phyloP scores from a whole-genome alignment of 2,113 vertebrate species.

The Ia io region DNA sequence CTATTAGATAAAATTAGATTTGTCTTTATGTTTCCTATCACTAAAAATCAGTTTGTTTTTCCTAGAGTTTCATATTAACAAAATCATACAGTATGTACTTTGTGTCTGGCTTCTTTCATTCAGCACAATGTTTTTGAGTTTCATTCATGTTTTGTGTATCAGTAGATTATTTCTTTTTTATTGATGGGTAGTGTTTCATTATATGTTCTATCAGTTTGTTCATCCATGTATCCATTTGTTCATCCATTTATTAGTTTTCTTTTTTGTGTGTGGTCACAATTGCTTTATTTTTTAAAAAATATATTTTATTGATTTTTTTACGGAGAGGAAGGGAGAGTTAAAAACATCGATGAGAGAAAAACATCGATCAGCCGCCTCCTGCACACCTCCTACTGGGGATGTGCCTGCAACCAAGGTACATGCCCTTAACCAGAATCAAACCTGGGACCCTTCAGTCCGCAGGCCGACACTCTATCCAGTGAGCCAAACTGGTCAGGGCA shows the following conservation, averaged over 20 bases:
- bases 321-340: no score
- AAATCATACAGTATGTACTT: neutral
- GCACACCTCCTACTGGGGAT: no score
- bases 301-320: no score
- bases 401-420: no score
- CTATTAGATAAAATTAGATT: neutral
- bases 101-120: neutral
- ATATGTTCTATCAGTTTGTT: neutral
- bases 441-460: no score
- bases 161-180: neutral
- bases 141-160: neutral
- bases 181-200: neutral
- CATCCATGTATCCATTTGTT: neutral
- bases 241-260: neutral
- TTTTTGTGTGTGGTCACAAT: neutral
- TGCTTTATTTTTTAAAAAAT: neutral
- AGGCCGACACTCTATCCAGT: no score
- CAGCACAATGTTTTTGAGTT: neutral
- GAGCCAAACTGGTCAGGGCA: neutral
- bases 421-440: no score
- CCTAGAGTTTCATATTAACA: neutral
- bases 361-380: no score
- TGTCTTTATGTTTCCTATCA: neutral
- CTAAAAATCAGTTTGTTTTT: constrained; percentile 3
- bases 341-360: no score